Base-by-base conservation (phyloP, 2,888 invertebrate genomes). In the Baccha elongata region DNA sequence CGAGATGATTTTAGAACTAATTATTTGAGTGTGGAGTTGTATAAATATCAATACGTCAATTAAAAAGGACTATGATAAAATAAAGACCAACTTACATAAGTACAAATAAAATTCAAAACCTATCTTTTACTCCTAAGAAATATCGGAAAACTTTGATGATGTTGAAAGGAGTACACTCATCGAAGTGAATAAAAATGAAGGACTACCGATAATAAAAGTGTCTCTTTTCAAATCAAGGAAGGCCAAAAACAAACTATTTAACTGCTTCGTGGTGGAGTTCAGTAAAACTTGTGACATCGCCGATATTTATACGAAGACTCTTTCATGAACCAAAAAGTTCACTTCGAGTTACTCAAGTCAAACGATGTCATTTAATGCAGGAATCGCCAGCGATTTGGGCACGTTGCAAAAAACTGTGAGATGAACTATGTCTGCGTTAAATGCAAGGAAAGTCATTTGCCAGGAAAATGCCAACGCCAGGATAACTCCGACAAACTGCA, bases 351-450 rank as follows among this genome's bases (percentile, higher is more conserved):
- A 7, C 40, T 40, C 5, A 40, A 40, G 40, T 1, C 15, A 4
- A 40, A 40, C 6, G 40, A 40, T 3, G 15, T 40, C 4, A 7
- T 40, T 6, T 60, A 71, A 15, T 69, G 69, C 19, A 44, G 58
- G 10, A 69, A 69, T 35, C 58, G 69, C 37, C 69, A 69, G 19
- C 48, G 58, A 21, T 69, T 42, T 23, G 69, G 69, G n/a, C 69
- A 69, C n/a, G 44, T 58, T 13, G 69, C 69, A 10, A 21, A 21
- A 1, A 71, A 60, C 17, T 71, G 50, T 11, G 32, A 11, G 1
- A 60, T 60, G 60, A 21, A 32, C 1, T 71, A 48, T 17, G 37
- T 44, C 2, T 71, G 60, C 50, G 58, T 71, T 5, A 71, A 71
- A 48, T 71, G 58, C 48, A 37, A 40, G 6, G 40, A 40, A 1